A percentile compares a stretch with the other conserved stretches of the same genome.
Conservation (phyloP, 1,140 invertebrate genomes). For the Drosophila kanapiae region DNA sequence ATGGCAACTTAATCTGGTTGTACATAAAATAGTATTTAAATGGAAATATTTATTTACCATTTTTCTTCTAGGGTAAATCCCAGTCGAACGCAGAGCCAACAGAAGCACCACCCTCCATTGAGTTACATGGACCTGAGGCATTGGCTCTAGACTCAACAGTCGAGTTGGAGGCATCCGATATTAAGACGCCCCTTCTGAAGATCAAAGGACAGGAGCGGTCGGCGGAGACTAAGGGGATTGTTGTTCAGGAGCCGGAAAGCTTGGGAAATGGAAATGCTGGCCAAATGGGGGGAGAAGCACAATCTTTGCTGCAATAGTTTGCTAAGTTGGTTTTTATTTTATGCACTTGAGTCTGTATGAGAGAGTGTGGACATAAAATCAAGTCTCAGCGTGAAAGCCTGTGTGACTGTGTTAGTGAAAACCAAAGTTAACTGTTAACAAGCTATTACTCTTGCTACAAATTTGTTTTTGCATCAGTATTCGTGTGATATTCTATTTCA, state of each 20-base stretch:
- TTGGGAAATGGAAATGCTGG: slow-evolving; percentile 55
- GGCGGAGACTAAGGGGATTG: slow-evolving; percentile 25
- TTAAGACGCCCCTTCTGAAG: slow-evolving; percentile 73
- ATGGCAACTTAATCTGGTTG: no score
- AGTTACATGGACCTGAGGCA: slow-evolving; percentile 26
- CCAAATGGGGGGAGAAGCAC: slow-evolving; percentile 49
- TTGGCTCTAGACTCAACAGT: slow-evolving; percentile 45
- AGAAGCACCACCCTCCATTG: slow-evolving; percentile 14
- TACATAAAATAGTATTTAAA: no score
- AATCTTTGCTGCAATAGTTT: slow-evolving; percentile 67
- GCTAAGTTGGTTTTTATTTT: slow-evolving; percentile 3
- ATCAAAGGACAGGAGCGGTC: slow-evolving; percentile 50
- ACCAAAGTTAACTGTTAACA: slow-evolving; percentile 68
- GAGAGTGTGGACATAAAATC: neutral
- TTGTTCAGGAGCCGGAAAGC: slow-evolving; percentile 22
- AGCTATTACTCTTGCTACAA: slow-evolving; percentile 69
- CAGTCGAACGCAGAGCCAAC: slow-evolving; percentile 38
- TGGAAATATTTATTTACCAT: neutral
- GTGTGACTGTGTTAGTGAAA: slow-evolving; percentile 16
- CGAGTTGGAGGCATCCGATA: slow-evolving; percentile 61
- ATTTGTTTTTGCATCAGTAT: slow-evolving; percentile 66
- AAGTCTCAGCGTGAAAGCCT: slow-evolving; percentile 5
- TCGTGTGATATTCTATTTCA: slow-evolving; percentile 76
- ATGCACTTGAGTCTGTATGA: slow-evolving; percentile 9
- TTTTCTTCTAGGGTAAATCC: slow-evolving; percentile 52